phyloP scores from a whole-genome alignment of 2,113 vertebrate species.

The Micromys minutus region DNA sequence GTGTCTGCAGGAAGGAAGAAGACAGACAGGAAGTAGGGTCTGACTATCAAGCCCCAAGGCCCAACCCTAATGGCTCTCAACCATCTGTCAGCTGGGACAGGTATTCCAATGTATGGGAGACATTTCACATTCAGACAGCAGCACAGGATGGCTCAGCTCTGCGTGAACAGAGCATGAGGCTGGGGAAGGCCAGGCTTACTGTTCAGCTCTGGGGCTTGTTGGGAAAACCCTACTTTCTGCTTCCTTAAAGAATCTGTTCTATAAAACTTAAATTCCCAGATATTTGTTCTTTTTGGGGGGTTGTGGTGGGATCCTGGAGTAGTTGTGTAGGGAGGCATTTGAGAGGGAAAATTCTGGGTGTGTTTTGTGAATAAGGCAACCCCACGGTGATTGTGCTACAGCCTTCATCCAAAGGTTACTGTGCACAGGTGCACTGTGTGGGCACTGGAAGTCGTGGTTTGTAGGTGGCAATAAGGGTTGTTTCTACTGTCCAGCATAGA shows the following conservation, averaged over 20 bases:
- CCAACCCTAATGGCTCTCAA: background rate
- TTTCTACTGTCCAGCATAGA: background rate
- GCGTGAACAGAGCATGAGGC: background rate
- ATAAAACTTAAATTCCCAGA: slow-evolving; percentile 37
- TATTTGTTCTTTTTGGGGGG: slow-evolving; percentile 20
- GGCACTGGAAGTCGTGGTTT: background rate
- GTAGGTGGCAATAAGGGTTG: background rate
- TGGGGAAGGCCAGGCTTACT: background rate
- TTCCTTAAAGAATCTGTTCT: background rate
- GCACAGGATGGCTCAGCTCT: background rate
- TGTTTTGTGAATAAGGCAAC: background rate
- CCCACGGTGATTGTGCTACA: background rate
- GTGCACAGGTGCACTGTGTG: background rate
- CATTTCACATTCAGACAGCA: background rate
- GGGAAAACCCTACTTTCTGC: background rate
- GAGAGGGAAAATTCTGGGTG: background rate
- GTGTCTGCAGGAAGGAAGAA: background rate
- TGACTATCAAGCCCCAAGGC: background rate
- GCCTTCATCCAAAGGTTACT: background rate
- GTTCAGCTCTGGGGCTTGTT: background rate
- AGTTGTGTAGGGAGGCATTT: background rate
- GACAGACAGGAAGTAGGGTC: background rate
- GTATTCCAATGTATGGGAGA: background rate
- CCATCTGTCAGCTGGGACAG: background rate
- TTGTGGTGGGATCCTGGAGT: background rate